Base-by-base conservation (phyloP, 2,797 vertebrate species). In the Taenioides sp. region DNA sequence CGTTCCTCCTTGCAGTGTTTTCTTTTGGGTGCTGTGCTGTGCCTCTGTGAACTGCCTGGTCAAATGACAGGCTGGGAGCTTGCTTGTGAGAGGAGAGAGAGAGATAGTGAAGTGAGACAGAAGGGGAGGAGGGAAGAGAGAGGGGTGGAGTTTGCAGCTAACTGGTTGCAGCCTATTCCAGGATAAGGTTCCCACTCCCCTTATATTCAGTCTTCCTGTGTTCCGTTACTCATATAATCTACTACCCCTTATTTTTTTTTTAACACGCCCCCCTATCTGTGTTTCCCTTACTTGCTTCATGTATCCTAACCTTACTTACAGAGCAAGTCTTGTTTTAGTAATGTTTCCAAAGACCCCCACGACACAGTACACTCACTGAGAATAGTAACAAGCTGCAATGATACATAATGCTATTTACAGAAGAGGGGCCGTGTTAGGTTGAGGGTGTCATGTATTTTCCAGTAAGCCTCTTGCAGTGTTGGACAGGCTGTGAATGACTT, bases 31-130 rank as follows among this genome's bases (percentile, higher is more conserved):
- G 84, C 86, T 85, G 86, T 88, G 86, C 91, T 91, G 86, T 89
- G 86, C 89, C 86, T 91, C 88, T 86, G 86, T 91, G 90, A 90
- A 89, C 88, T 81, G 92, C 90, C 92, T 90, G 93, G 92, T 92
- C 92, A 93, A 93, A 94, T 93, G 91, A 93, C 91, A 92, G 89
- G 84, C 84, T 90, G 74, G 82, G 86, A 91, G 88, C 86, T 85
- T 84, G 92, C 86, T 87, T 84, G 72, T 31, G 72, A 81, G 80
- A 76, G 82, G 73, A 58, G 80, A 66, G 80, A 76, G 68, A 73
- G 59, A 69, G 54, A 57, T 60, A 67, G 77, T 52, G 65, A 61
- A 77, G 69, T 77, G 63, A 72, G 64, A 82, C 86, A 80, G 81
- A 83, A 83, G 76, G 83, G 86, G 88, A 86, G 91, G 84, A 86